Conservation (phyloP, 2,113 vertebrate species). For the Sturnira hondurensis region DNA sequence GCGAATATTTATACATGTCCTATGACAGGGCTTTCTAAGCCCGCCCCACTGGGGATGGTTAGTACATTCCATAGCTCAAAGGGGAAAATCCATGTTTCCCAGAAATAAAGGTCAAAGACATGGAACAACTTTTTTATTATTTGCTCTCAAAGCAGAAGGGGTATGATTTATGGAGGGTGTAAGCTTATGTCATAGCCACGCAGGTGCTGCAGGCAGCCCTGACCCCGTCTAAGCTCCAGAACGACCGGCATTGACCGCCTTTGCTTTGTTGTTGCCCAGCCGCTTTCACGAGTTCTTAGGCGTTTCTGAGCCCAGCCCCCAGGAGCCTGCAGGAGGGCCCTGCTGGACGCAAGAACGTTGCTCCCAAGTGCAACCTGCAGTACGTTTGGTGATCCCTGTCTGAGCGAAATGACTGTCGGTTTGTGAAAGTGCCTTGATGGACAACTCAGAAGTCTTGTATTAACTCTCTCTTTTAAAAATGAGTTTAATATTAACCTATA, state of each 20-base stretch:
- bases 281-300: slow-evolving; percentile 11
- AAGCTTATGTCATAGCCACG: slow-evolving; percentile 78
- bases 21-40: background rate
- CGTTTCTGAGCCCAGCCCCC: background rate
- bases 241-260: slow-evolving; percentile 65
- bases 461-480: background rate
- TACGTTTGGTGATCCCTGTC: background rate
- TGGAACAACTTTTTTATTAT: slow-evolving; percentile 78
- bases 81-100: slow-evolving; percentile 76
- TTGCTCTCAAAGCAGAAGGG: slow-evolving; percentile 82
- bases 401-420: background rate
- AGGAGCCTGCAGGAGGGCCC: background rate
- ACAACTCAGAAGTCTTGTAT: background rate
- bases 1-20: background rate
- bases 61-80: slow-evolving; percentile 49
- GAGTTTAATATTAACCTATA: background rate
- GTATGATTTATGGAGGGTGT: slow-evolving; percentile 84
- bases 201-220: slow-evolving; percentile 81
- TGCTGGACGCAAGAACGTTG: background rate
- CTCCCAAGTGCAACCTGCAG: slow-evolving; percentile 26
- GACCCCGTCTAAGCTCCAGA: slow-evolving; percentile 80
- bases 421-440: background rate
- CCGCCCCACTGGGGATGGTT: slow-evolving; percentile 30
- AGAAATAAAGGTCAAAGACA: slow-evolving; percentile 79
- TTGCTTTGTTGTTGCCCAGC: slow-evolving; percentile 80